Evolutionary conservation across 2,113 vertebrate genomes (phyloP).

Genomic region (Larimichthys crocea): DNA sequence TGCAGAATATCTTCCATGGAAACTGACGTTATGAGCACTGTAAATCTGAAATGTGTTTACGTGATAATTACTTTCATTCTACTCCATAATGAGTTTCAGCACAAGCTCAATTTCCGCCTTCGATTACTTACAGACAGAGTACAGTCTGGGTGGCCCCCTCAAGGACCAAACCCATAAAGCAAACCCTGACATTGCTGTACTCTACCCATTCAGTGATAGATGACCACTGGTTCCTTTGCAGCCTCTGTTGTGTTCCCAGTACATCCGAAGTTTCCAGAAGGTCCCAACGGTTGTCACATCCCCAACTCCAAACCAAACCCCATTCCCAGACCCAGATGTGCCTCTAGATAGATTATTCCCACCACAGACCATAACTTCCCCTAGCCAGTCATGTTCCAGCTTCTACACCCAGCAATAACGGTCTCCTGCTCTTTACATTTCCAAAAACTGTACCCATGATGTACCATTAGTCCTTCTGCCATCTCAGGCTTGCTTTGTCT

Average conservation of each 20-base stretch:
- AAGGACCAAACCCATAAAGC: constrained; percentile 28
- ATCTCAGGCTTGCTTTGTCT: constrained; percentile 29
- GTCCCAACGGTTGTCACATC: constrained; percentile 35
- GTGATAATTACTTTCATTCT: constrained; percentile 51
- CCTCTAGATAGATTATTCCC: constrained; percentile 52
- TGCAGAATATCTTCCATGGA: not conserved
- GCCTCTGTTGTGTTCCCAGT: constrained; percentile 35
- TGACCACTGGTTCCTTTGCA: constrained; percentile 34
- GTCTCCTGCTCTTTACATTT: constrained; percentile 43
- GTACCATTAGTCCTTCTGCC: constrained; percentile 43
- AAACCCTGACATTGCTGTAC: not conserved
- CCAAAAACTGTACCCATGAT: constrained; percentile 40
- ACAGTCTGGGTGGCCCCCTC: constrained; percentile 45
- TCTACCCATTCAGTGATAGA: constrained; percentile 18
- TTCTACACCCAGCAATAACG: constrained; percentile 41
- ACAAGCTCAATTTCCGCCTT: constrained; percentile 17
- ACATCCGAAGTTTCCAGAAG: constrained; percentile 54
- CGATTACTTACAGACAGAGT: constrained; percentile 24
- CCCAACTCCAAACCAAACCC: constrained; percentile 35
- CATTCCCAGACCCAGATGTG: constrained; percentile 53
- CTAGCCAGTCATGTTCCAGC: constrained; percentile 42
- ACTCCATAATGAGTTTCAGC: constrained; percentile 36
- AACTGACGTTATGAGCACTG: not conserved
- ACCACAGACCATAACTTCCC: constrained; percentile 51
- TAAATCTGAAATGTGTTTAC: constrained; percentile 40